These are phyloP conservation scores for Periphyllus acericola DNA, from an alignment of 2,888 invertebrate genomes.

Conservation along the genomic window DNA sequence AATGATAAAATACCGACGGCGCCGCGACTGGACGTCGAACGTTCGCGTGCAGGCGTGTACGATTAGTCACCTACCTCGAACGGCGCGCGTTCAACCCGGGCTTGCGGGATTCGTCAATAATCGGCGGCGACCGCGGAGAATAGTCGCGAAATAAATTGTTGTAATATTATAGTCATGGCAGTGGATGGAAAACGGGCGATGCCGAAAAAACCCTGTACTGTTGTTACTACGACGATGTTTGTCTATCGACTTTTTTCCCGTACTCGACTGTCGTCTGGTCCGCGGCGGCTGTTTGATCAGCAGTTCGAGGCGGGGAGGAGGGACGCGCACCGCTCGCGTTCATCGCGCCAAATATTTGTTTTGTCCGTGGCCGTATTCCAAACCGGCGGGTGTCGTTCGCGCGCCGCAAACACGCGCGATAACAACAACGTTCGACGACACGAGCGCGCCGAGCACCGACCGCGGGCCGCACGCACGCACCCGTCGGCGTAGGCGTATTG, in stretches of 20 bases:
- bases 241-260: background rate
- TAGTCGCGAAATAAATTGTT: too few species aligned
- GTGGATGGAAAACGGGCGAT: too few species aligned
- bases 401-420: too few species aligned
- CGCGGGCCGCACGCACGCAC: too few species aligned
- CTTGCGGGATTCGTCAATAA: too few species aligned
- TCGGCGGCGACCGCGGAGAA: too few species aligned
- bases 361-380: conserved; percentile 32
- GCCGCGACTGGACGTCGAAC: background rate
- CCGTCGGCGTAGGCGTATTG: too few species aligned
- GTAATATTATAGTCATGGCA: too few species aligned
- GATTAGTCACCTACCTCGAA: conserved; percentile 6
- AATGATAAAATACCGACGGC: background rate
- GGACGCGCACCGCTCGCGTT: background rate
- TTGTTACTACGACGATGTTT: too few species aligned
- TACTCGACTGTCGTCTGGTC: background rate
- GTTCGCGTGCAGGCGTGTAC: background rate
- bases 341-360: conserved; percentile 51
- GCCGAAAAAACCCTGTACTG: too few species aligned
- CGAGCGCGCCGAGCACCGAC: background rate
- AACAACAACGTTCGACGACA: too few species aligned
- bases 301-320: background rate
- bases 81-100: conserved; percentile 1
- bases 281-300: conserved; percentile 42
- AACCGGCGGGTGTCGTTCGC: background rate